Base-by-base conservation (phyloP, 2,113 vertebrate species). In the Myrmecophaga tridactyla region DNA sequence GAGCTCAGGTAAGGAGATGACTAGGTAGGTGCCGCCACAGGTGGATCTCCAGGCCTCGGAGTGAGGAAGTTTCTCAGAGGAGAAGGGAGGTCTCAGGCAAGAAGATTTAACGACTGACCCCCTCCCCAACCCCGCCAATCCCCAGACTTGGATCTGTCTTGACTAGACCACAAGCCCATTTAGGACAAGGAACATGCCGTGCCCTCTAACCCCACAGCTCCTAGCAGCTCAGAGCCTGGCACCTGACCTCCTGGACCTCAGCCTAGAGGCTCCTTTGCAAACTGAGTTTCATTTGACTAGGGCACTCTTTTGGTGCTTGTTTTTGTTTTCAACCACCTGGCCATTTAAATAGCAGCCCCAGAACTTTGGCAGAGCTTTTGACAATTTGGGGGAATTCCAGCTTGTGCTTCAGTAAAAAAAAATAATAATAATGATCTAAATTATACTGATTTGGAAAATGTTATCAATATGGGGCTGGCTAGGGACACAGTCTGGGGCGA, bases 381-480 rank as follows among this genome's bases (percentile, higher is more conserved):
- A 8, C 46, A 51, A 93, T 62, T 73, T 85, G 92, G 93, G 69
- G 0, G 1, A 77, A 73, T 77, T 69, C 34, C 77, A 94, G 89
- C 80, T 86, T 84, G 65, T 46, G 67, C 93, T 95, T 90, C 94
- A 94, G 89, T 58, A 21, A 23, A 58, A 70, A 65, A 94, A 89
- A n/a, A n/a, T n/a, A n/a, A 94, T n/a, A n/a, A n/a, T n/a, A 34
- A 43, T 0, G 1, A 77, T 89, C 85, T 67, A 51, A 91, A 78
- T 82, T 5, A 92, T 51, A 67, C 76, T 63, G 91, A 65, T 95
- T 96, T 97, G 92, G 83, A 80, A 90, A 76, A 90, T 88, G 56
- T 84, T 90, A 41, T 34, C 97, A 31, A 21, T 86, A 20, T 1
- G 9, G 41, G 85, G 17, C 70, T 53, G 5, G 73, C 92, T 25